phyloP scores from a whole-genome alignment of 2,797 vertebrate species.

The Phalanger gymnotis region DNA sequence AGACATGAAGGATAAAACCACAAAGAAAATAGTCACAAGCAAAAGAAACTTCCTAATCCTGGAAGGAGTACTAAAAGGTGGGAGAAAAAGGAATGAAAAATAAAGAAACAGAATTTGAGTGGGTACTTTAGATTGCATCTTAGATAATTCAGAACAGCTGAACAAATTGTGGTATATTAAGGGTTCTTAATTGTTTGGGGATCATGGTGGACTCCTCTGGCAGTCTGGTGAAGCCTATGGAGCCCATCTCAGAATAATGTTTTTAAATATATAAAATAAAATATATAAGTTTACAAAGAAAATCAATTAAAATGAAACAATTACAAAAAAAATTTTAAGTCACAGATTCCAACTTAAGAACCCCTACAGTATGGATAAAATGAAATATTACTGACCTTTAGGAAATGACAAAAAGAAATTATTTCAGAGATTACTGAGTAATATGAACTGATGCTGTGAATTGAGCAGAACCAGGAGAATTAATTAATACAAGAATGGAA shows the following conservation, averaged over 20 bases:
- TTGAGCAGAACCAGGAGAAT: not conserved
- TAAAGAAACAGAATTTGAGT: not conserved
- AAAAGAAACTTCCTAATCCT: not conserved
- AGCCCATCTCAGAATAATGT: not conserved
- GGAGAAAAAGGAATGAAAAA: not conserved
- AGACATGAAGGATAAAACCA: not conserved
- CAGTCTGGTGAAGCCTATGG: not conserved
- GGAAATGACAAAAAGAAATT: not conserved
- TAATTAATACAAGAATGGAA: not conserved
- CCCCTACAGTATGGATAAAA: not conserved
- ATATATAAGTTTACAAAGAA: not conserved
- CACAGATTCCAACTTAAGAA: not conserved
- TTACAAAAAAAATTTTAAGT: not conserved
- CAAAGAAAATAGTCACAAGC: not conserved
- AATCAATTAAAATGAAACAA: not conserved
- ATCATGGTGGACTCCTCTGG: not conserved
- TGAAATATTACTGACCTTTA: not conserved
- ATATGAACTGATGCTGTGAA: not conserved
- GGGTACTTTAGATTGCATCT: not conserved
- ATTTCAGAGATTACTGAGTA: not conserved
- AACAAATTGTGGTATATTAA: not conserved
- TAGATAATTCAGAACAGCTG: not conserved
- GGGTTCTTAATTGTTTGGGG: not conserved
- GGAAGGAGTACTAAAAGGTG: not conserved
- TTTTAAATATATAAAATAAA: not conserved